Evolutionary conservation across 2,888 invertebrate species (phyloP), one percentile per base, ranked within the genome.

Genomic region (Sussaba pulchella): DNA sequence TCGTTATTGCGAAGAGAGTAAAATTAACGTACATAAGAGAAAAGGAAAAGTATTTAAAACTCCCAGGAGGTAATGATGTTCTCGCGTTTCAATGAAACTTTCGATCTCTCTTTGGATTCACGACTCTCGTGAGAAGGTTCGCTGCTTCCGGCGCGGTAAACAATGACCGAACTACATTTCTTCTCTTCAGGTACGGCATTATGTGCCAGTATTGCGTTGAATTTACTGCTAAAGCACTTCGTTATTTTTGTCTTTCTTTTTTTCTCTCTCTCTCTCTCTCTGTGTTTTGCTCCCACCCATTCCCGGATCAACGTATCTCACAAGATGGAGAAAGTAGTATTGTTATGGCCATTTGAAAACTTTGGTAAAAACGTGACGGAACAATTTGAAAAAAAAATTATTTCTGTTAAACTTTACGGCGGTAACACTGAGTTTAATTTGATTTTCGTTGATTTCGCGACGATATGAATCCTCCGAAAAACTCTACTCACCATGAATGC

Each of bases 401-500:
- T 26, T 26, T 50, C 24, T 10, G 21, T 21, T 52, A 10, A 9
- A 17, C 10, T 8, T 50, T 12, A 24, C 75, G 50, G 54, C 45
- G 69, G 24, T 63, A 78, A 73, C 73, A 73, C 72, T 78, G 67
- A 52, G 24, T 12, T 24, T 52, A n/a, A n/a, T n/a, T n/a, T 57
- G 6, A 1, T 17, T 31, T 57, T 57, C 9, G 14, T 57, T 17
- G 1, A 14, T 57, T 31, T 31, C 5, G 14, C 2, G 4, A 6
- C 14, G 24, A 24, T 21, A 24, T 12, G 52, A 26, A 54, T 54
- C 52, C 52, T 24, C 26, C 2, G 52, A 4, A 64, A 72, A 72
- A 66, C 66, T 50, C 81, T 85, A 92, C 92, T 92, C 90, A 92
- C 92, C 91, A 92, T 88, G 90, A 92, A 92, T 91, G 91, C 92